phyloP scores from a whole-genome alignment of 2,888 invertebrate species.

The Anarsia innoxiella region DNA sequence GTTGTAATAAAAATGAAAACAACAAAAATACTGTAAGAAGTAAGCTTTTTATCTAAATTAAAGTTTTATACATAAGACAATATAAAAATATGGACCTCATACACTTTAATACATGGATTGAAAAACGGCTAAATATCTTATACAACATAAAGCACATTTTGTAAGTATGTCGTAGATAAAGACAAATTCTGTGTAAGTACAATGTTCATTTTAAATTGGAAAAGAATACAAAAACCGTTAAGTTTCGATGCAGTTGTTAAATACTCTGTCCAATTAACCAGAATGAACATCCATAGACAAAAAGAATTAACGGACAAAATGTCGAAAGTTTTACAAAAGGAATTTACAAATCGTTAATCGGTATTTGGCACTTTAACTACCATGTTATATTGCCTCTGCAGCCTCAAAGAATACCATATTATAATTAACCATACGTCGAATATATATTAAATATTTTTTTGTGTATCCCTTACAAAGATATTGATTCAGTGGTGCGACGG shows the following conservation, averaged over 20 bases:
- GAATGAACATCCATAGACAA: too few relatives aligned
- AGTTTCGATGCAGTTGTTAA: too few relatives aligned
- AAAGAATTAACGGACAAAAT: too few relatives aligned
- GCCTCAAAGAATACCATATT: conserved; percentile 39
- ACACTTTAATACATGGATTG: conserved; percentile 47
- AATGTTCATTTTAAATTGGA: too few relatives aligned
- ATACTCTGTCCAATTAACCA: too few relatives aligned
- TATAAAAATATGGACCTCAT: conserved; percentile 53
- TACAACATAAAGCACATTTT: conserved; percentile 25
- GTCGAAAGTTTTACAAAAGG: too few relatives aligned
- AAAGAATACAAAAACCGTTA: too few relatives aligned
- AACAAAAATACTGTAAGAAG: conserved; percentile 50
- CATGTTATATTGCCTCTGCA: conserved; percentile 45
- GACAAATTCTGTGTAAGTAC: too few relatives aligned
- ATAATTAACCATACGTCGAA: conserved; percentile 25
- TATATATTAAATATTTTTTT: conserved; percentile 32
- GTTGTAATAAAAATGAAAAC: conserved; percentile 34
- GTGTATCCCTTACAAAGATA: conserved; percentile 47
- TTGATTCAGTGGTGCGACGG: conserved; percentile 23
- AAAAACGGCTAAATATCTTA: conserved; percentile 47
- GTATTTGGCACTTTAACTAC: conserved; percentile 31
- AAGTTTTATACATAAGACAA: conserved; percentile 58
- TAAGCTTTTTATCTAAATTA: conserved; percentile 70
- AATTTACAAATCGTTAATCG: too few relatives aligned
- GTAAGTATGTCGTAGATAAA: too few relatives aligned